Conservation (phyloP, 2,797 vertebrate species). For the Epinephelus coioides region DNA sequence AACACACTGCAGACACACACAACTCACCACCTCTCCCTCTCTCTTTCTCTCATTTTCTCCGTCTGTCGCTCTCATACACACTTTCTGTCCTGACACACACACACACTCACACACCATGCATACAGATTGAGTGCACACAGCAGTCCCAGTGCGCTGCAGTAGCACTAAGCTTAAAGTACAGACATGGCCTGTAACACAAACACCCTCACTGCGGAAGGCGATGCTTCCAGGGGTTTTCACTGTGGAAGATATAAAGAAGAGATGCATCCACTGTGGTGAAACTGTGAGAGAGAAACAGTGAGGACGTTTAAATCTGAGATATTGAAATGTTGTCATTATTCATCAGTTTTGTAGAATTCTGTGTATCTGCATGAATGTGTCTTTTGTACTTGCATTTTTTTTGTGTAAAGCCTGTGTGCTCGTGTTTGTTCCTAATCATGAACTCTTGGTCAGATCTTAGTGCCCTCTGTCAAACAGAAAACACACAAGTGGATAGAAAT, state of each 20-base stretch:
- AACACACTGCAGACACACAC: conserved; percentile 50
- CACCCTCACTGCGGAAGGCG: conserved; percentile 43
- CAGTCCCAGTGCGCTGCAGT: conserved; percentile 64
- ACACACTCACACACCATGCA: conserved; percentile 61
- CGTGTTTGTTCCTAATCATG: conserved; percentile 4
- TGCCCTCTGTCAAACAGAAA: conserved; percentile 23
- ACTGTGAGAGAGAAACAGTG: background rate
- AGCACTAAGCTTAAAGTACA: conserved; percentile 65
- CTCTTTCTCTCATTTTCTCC: conserved; percentile 33
- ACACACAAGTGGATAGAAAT: background rate
- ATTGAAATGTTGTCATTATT: background rate
- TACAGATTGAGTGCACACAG: conserved; percentile 72
- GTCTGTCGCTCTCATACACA: conserved; percentile 53
- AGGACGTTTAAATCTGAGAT: background rate
- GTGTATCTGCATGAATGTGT: background rate
- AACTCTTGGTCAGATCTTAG: conserved; percentile 33
- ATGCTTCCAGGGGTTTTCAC: conserved; percentile 20
- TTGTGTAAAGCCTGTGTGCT: background rate
- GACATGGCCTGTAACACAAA: conserved; percentile 59
- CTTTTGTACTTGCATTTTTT: background rate
- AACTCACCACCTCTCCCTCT: conserved; percentile 31
- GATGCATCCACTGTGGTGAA: background rate
- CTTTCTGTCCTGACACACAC: conserved; percentile 37
- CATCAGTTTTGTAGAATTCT: background rate
- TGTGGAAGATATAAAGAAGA: background rate